Base-by-base conservation (phyloP, 1,140 invertebrate genomes). In the Hirudo medicinalis region DNA sequence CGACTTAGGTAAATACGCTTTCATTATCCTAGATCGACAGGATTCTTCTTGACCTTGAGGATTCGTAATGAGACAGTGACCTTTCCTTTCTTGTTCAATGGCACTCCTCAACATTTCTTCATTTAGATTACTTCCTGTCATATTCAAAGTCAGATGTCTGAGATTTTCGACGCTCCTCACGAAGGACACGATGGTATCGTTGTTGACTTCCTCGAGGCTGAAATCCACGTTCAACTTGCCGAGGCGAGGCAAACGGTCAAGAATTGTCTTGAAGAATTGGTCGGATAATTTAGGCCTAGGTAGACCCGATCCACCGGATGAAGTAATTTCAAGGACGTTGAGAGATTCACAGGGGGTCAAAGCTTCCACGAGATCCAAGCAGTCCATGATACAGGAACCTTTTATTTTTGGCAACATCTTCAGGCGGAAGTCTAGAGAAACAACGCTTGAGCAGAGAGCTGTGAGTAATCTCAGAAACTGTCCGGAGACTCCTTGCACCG, bases 381-480 rank as follows among this genome's bases (percentile, higher is more conserved):
- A 63, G 13, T 63, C 57, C 57, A 63, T 54, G 19, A 63, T 9
- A 8, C 19, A 29, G 13, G 22, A 32, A 60, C 2, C 57, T 13
- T 36, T 70, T 55, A 60, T 27, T 49, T 25, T 54, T 2, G 57
- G 57, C 22, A 63, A 25, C 22, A 22, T 32, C 22, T 15, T 25
- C 11, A 25, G 57, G 11, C 53, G 67, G 9, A 69, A 22, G 29
- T 71, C 70, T 9, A 71, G 55, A 43, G 54, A 6, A 25, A 29
- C 32, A 22, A 63, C 32, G n/a, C 57, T 8, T 5, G 70, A 66
- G 36, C 70, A 71, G 15, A 71, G 70, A 25, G 54, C 70, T 2
- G 70, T 71, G 40, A 71, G 54, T 19, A 71, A 54, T 20, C 54
- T 25, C 1, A 71, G 54, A 54, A 71, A 71, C n/a, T 54, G 36